Evolutionary conservation across 2,888 invertebrate genomes (phyloP), one percentile per base, ranked within the genome.

Genomic region (Acronicta psi): DNA sequence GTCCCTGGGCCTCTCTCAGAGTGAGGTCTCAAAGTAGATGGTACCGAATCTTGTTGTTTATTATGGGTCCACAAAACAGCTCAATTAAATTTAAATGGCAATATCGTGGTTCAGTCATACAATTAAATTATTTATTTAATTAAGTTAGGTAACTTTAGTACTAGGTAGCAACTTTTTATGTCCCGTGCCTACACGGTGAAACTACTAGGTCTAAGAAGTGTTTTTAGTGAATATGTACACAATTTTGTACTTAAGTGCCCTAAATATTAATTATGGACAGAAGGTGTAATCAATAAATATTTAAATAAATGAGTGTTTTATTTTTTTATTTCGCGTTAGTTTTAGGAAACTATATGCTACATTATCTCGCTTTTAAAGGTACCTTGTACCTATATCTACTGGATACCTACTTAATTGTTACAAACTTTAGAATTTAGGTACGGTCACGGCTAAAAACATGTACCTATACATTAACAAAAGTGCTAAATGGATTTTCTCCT

Each of bases 231-330:
- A 8, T 47, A 36, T 23, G 17, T 49, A 44, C 52, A 45, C 45
- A 13, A 17, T 38, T 56, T 52, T 60, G 55, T 61, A 50, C 49
- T 54, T 60, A 38, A 41, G 43, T 42, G 40, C 9, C 29, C 36
- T 43, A 34, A 58, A 14, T 54, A 42, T 14, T 59, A 34, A 46
- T 23, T 45, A 50, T 38, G 37, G 31, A 52, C 18, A 47, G 45
- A 57, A 10, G 67, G 71, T 60, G 51, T 57, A 56, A 53, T 51
- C 29, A 71, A 54, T 66, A 52, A 54, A 57, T 31, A 14, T 45
- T 69, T 29, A 44, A 58, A 58, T 44, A 8, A 36, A 17, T 20
- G 0, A 10, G 8, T 14, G n/a, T 0, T 17, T 37, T 42, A 41
- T 59, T 8, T 51, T 59, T 50, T 17, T 4, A n/a, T 20, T 8